A percentile compares a stretch with the other conserved stretches of the same genome.
Evolutionary conservation across 1,140 invertebrate genomes (phyloP).

Genomic region (Drepana arcuata): DNA sequence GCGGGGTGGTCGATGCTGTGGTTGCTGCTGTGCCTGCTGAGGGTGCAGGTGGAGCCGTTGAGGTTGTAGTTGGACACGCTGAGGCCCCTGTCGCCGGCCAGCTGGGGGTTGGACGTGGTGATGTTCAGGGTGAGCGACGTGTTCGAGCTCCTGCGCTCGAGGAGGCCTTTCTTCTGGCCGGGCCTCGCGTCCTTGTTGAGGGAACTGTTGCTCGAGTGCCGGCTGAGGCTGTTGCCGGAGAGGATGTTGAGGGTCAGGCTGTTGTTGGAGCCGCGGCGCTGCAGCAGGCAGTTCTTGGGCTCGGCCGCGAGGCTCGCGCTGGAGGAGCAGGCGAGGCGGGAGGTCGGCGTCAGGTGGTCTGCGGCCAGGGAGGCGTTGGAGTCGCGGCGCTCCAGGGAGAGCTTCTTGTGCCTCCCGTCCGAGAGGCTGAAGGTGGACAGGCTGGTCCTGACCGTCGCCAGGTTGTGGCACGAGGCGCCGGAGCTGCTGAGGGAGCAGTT

Average conservation of each 20-base stretch:
- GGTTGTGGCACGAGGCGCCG: constrained; percentile 61
- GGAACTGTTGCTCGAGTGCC: constrained; percentile 72
- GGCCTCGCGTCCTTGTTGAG: constrained; percentile 59
- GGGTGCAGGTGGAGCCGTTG: constrained; percentile 57
- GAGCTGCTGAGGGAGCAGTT: constrained; percentile 62
- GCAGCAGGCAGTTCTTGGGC: constrained; percentile 79
- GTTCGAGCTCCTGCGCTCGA: constrained; percentile 87
- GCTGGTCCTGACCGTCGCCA: constrained; percentile 58
- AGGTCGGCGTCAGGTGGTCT: constrained; percentile 51
- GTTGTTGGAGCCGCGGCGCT: constrained; percentile 90
- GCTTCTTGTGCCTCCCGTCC: constrained; percentile 66
- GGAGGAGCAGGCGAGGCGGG: constrained; percentile 50
- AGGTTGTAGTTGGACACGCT: constrained; percentile 69
- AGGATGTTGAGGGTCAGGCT: constrained; percentile 81
- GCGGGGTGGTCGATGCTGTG: constrained; percentile 59
- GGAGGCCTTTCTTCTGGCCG: constrained; percentile 75
- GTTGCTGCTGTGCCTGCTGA: constrained; percentile 67
- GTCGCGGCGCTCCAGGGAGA: constrained; percentile 83
- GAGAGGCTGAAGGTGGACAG: constrained; percentile 67
- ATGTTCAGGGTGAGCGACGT: constrained; percentile 85
- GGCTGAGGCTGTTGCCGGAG: constrained; percentile 65
- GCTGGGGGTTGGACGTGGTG: constrained; percentile 64
- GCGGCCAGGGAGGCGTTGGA: constrained; percentile 88
- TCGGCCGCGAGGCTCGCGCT: constrained; percentile 48
- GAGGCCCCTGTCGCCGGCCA: constrained; percentile 61